Evolutionary conservation across 1,140 invertebrate species (phyloP).

Genomic region (Drosophila fuyamai): DNA sequence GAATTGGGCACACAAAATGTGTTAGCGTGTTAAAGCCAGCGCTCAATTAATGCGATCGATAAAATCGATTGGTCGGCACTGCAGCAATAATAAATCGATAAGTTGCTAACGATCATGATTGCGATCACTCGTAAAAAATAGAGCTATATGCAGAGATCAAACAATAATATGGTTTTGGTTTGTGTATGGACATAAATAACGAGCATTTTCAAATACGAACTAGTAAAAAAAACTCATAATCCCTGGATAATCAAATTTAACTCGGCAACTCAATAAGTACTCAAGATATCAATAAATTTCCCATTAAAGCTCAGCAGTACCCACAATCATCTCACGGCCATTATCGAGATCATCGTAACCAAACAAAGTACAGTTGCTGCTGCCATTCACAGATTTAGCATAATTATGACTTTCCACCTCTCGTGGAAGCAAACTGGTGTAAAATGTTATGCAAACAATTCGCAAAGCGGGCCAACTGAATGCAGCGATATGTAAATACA

Average conservation of each 20-base stretch:
- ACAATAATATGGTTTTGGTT: too few relatives aligned
- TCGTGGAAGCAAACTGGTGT: slow-evolving; percentile 63
- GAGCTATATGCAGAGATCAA: neutral
- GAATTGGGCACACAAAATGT: slow-evolving; percentile 50
- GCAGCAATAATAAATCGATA: slow-evolving; percentile 18
- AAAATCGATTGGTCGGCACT: slow-evolving; percentile 42
- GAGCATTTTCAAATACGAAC: too few relatives aligned
- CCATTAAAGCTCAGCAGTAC: too few relatives aligned
- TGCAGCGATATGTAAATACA: slow-evolving; percentile 34
- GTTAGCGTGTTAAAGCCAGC: slow-evolving; percentile 66
- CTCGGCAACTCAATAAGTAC: too few relatives aligned
- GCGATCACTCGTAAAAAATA: neutral
- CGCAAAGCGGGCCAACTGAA: slow-evolving; percentile 31
- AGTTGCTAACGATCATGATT: slow-evolving; percentile 4
- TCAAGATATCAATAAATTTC: too few relatives aligned
- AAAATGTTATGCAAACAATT: slow-evolving; percentile 81
- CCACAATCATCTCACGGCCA: slow-evolving; percentile 1
- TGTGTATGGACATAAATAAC: too few relatives aligned
- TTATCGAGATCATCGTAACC: neutral
- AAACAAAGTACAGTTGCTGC: slow-evolving; percentile 39
- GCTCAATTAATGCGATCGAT: slow-evolving; percentile 52
- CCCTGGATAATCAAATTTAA: too few relatives aligned
- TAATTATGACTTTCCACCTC: slow-evolving; percentile 47
- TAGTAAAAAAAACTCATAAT: too few relatives aligned
- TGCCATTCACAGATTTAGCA: slow-evolving; percentile 29